phyloP scores from a whole-genome alignment of 2,888 invertebrate genomes.

The Epinotia ramella region DNA sequence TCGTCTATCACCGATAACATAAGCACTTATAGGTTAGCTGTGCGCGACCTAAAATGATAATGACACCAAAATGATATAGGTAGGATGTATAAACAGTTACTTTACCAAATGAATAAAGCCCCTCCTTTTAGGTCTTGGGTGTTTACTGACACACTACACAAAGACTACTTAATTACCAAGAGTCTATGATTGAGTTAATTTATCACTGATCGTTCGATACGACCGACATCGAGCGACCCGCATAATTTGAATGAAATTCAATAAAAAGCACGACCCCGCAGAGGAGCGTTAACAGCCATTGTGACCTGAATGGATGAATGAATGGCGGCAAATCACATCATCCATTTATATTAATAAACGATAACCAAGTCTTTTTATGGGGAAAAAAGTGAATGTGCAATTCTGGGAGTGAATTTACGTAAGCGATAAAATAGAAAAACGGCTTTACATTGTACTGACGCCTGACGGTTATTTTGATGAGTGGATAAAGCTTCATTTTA shows the following conservation, averaged over 20 bases:
- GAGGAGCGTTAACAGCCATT: constrained; percentile 63
- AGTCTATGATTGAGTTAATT: constrained; percentile 35
- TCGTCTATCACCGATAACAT: too few relatives aligned
- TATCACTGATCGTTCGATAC: constrained; percentile 43
- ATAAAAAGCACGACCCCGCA: constrained; percentile 76
- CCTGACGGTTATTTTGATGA: background rate
- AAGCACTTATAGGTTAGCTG: too few relatives aligned
- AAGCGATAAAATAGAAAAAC: background rate
- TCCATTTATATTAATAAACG: constrained; percentile 55
- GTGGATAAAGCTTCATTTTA: background rate
- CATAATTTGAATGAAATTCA: constrained; percentile 72
- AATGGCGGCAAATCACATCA: constrained; percentile 69
- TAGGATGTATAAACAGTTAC: background rate
- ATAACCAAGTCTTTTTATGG: constrained; percentile 45
- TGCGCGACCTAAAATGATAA: background rate
- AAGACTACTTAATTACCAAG: constrained; percentile 30
- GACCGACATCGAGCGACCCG: constrained; percentile 58
- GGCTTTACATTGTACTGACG: background rate
- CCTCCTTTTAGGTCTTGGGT: background rate
- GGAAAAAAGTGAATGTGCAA: constrained; percentile 2
- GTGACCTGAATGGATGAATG: constrained; percentile 53
- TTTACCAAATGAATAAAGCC: background rate
- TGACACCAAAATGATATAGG: background rate
- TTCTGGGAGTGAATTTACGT: constrained; percentile 7
- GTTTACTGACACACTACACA: constrained; percentile 12